Conservation (phyloP, 1,140 invertebrate genomes). For the Agraylea sexmaculata region DNA sequence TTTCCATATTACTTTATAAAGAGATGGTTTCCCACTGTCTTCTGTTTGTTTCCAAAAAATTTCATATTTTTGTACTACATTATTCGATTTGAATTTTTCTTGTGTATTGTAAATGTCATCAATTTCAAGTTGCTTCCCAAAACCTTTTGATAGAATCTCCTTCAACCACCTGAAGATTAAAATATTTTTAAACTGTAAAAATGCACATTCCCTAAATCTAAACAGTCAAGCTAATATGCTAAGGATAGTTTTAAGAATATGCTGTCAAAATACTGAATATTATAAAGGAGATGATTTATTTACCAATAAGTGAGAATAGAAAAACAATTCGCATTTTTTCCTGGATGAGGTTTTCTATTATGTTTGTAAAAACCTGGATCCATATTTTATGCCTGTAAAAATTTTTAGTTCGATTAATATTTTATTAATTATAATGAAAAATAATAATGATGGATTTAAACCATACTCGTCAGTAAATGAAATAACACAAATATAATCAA, state of each 20-base stretch:
- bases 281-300: too few species aligned
- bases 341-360: slow-evolving; percentile 12
- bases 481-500: too few species aligned
- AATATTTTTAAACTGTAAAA: slow-evolving; percentile 1
- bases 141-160: slow-evolving; percentile 13
- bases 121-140: slow-evolving; percentile 12
- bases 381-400: too few species aligned
- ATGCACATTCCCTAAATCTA: too few species aligned
- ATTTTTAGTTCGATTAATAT: too few species aligned
- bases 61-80: slow-evolving; percentile 5
- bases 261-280: too few species aligned
- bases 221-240: too few species aligned
- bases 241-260: too few species aligned
- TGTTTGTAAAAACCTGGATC: slow-evolving; percentile 20
- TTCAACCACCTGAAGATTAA: slow-evolving; percentile 17
- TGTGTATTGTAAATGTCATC: slow-evolving; percentile 17
- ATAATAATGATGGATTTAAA: too few species aligned
- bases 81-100: slow-evolving; percentile 5
- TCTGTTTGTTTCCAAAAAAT: slow-evolving; percentile 22
- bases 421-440: too few species aligned
- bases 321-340: slow-evolving; percentile 9
- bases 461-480: too few species aligned
- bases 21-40: slow-evolving; percentile 26
- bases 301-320: slow-evolving; percentile 19
- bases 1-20: slow-evolving; percentile 26